phyloP scores from a whole-genome alignment of 2,888 invertebrate species.

The Macropis europaea region DNA sequence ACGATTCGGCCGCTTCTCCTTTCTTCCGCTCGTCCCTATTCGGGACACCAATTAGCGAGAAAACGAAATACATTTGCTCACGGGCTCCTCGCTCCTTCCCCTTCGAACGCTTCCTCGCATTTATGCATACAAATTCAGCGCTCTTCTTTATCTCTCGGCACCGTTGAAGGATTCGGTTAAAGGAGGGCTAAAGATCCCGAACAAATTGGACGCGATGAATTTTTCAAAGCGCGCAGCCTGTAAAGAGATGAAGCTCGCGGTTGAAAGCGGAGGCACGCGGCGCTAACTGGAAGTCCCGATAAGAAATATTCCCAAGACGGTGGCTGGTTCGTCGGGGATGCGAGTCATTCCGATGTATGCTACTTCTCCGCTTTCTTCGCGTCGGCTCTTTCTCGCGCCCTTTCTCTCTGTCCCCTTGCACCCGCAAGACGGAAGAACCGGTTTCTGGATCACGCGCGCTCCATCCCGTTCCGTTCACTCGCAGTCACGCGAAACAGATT shows the following conservation, averaged over 20 bases:
- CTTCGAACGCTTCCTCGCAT: background rate
- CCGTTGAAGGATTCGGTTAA: too few species aligned
- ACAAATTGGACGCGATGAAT: conserved; percentile 8
- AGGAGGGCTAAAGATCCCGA: too few species aligned
- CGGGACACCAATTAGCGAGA: conserved; percentile 22
- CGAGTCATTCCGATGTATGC: conserved; percentile 29
- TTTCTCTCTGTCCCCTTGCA: background rate
- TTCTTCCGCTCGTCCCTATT: background rate
- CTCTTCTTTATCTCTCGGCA: too few species aligned
- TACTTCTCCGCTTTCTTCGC: background rate
- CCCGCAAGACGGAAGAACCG: background rate
- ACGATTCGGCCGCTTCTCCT: background rate
- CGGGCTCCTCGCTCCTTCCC: background rate
- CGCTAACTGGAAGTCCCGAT: background rate
- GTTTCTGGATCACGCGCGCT: conserved; percentile 30
- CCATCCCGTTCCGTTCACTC: conserved; percentile 7
- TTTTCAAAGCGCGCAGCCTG: background rate
- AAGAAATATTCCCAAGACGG: conserved; percentile 11
- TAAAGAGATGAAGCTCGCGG: background rate
- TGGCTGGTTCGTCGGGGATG: conserved; percentile 12
- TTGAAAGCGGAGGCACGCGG: background rate
- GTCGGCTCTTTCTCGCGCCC: background rate
- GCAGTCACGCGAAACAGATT: conserved; percentile 49
- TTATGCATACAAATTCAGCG: background rate
- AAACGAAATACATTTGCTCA: background rate